Evolutionary conservation across 2,888 invertebrate species (phyloP).

Genomic region (Homarus gammarus): DNA sequence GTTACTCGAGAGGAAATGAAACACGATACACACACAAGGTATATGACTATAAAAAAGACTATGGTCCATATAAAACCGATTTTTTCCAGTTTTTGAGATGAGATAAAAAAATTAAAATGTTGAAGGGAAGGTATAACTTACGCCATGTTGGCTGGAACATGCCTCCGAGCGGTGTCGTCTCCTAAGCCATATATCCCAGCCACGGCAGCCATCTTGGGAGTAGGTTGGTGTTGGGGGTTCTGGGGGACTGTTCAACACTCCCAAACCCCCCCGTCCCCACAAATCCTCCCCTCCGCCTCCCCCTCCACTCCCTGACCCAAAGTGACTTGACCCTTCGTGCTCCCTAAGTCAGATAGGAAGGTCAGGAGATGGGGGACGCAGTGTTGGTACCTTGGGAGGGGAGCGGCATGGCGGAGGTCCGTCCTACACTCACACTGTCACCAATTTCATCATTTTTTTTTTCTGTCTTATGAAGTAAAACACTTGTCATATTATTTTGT

Average conservation of each 20-base stretch:
- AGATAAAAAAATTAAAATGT: too few relatives aligned
- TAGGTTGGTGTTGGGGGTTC: slow-evolving; percentile 26
- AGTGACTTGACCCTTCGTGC: not conserved
- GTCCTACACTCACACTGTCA: not conserved
- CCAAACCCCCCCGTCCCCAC: slow-evolving; percentile 23
- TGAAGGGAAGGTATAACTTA: slow-evolving; percentile 53
- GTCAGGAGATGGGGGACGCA: not conserved
- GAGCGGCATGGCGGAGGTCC: not conserved
- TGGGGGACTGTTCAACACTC: slow-evolving; percentile 20
- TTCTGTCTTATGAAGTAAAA: too few relatives aligned
- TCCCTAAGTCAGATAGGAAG: not conserved
- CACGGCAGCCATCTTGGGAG: slow-evolving; percentile 77
- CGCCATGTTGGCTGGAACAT: slow-evolving; percentile 48
- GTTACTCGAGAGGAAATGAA: not conserved
- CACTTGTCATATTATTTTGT: not conserved
- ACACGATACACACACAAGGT: not conserved
- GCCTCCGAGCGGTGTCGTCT: slow-evolving; percentile 76
- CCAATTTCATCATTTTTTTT: not conserved
- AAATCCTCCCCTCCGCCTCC: slow-evolving; percentile 12
- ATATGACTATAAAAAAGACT: not conserved
- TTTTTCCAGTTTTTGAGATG: too few relatives aligned
- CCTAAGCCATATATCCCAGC: slow-evolving; percentile 78
- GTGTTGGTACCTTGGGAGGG: not conserved
- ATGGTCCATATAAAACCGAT: too few relatives aligned
- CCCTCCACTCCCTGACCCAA: not conserved